These are phyloP conservation scores for Anser brachyrhynchus DNA, from an alignment of 2,113 vertebrate genomes.

Conservation along the genomic window DNA sequence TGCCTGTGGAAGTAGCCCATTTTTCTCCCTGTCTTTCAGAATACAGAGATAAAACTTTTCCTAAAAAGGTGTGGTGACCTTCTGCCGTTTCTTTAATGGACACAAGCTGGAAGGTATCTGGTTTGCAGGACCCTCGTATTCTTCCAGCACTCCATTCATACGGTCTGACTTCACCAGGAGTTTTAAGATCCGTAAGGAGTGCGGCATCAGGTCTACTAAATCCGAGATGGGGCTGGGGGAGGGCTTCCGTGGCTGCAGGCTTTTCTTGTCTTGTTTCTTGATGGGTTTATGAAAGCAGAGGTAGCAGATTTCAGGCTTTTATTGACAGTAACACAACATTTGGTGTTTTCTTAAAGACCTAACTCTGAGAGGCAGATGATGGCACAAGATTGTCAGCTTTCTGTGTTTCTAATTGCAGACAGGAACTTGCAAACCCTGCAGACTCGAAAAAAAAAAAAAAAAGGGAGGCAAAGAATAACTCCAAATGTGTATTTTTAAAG, in stretches of 20 bases:
- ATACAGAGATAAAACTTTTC: background rate
- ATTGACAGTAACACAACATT: slow-evolving; percentile 7
- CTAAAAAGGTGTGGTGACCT: background rate
- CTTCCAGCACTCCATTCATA: background rate
- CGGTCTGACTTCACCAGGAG: background rate
- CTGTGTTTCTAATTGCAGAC: background rate
- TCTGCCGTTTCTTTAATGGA: background rate
- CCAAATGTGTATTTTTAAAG: background rate
- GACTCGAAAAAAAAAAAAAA: background rate
- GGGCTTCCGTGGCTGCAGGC: background rate
- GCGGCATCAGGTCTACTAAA: background rate
- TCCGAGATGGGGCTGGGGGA: fast-evolving
- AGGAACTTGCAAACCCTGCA: background rate
- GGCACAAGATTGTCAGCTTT: background rate
- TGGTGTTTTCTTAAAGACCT: slow-evolving; percentile 9
- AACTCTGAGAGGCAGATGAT: slow-evolving; percentile 6
- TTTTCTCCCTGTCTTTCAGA: background rate
- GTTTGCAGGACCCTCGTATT: background rate
- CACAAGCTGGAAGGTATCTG: background rate
- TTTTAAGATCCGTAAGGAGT: background rate
- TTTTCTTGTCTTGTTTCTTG: background rate
- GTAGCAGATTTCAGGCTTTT: slow-evolving; percentile 6
- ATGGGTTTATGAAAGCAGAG: background rate
- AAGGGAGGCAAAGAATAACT: background rate
- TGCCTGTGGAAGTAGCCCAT: background rate